Evolutionary conservation across 2,797 vertebrate species (phyloP).

Genomic region (Phoeniculus purpureus): DNA sequence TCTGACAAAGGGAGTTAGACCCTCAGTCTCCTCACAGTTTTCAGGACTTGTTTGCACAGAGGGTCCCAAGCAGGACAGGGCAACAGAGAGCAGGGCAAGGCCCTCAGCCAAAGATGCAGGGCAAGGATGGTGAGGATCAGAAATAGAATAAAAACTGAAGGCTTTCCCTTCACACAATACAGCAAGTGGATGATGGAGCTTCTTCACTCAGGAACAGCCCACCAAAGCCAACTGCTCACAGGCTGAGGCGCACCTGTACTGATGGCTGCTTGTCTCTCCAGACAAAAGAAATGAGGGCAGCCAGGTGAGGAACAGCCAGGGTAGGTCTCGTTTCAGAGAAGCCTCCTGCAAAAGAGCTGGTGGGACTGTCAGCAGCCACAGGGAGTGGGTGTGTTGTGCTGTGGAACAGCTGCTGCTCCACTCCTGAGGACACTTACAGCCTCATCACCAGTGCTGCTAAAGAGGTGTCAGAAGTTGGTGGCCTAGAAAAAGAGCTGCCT

Average conservation of each 20-base stretch:
- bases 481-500: neutral
- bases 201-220: neutral
- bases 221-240: neutral
- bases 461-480: fast-evolving
- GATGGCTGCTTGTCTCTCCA: fast-evolving
- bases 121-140: neutral
- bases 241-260: neutral
- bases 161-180: neutral
- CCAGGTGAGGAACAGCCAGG: neutral
- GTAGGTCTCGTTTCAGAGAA: neutral
- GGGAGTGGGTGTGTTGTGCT: neutral
- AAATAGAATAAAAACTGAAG: neutral
- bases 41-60: neutral
- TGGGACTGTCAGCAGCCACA: fast-evolving
- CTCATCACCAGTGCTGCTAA: fast-evolving
- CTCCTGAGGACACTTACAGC: neutral
- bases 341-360: fast-evolving
- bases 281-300: neutral
- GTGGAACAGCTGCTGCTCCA: neutral
- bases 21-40: neutral
- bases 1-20: neutral
- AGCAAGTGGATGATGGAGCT: neutral
- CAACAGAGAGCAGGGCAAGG: no score
- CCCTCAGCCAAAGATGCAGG: neutral
- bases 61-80: neutral